Evolutionary conservation across 2,888 invertebrate genomes (phyloP).

Genomic region (Gasteruption jaculator): DNA sequence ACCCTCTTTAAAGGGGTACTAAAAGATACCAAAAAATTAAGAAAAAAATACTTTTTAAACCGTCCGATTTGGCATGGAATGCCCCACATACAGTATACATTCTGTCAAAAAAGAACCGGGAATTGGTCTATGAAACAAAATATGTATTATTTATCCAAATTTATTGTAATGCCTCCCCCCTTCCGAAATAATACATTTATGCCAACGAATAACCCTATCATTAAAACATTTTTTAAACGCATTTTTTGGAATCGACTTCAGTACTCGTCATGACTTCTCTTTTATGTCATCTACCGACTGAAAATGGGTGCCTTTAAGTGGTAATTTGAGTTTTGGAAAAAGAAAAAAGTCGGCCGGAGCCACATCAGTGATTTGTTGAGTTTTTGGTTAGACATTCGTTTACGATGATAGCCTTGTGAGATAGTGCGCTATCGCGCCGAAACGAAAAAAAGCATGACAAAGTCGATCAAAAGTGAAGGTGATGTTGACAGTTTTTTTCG

Average conservation of each 20-base stretch:
- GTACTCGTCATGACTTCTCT: conserved; percentile 3
- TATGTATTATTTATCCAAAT: no score
- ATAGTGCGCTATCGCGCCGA: conserved; percentile 30
- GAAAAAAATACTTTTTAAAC: no score
- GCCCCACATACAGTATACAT: no score
- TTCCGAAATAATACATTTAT: conserved; percentile 9
- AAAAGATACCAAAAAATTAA: no score
- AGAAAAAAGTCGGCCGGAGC: conserved; percentile 12
- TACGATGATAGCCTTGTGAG: conserved; percentile 24
- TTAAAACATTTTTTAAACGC: conserved; percentile 13
- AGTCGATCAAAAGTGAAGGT: no score
- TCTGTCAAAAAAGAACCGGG: no score
- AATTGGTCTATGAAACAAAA: no score
- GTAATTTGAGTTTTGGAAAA: conserved; percentile 11
- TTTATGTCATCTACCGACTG: conserved; percentile 9
- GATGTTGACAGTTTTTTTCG: no score
- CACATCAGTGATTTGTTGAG: conserved; percentile 8
- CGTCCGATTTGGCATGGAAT: no score
- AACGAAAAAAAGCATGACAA: no score
- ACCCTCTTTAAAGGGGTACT: no score
- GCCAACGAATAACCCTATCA: conserved; percentile 9
- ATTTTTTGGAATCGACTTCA: conserved; percentile 9
- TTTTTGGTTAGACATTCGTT: conserved; percentile 11
- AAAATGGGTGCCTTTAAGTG: conserved; percentile 6
- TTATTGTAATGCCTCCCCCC: conserved; percentile 12